Percentiles rank a stretch among this genome's conserved stretches.
These are phyloP conservation scores for Sericinus montela DNA, from an alignment of 2,888 invertebrate genomes.

Conservation along the genomic window DNA sequence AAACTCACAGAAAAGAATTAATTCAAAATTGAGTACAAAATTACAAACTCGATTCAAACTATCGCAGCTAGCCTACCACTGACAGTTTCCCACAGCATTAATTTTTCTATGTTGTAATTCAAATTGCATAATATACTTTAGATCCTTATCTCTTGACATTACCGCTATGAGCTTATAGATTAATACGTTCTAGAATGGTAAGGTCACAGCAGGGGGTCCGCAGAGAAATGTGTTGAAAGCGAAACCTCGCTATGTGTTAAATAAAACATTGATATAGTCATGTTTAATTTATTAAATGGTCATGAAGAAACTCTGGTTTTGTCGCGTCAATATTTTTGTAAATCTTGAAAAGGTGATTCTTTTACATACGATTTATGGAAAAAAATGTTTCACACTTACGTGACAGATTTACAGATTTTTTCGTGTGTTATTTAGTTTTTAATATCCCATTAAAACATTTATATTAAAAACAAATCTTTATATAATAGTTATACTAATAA, in stretches of 20 bases:
- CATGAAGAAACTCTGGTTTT: constrained; percentile 17
- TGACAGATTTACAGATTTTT: too few species aligned
- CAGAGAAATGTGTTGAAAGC: constrained; percentile 52
- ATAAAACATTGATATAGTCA: constrained; percentile 69
- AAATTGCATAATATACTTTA: not conserved
- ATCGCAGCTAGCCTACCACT: too few species aligned
- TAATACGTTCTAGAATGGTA: constrained; percentile 32
- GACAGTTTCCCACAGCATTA: too few species aligned
- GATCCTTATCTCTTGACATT: not conserved
- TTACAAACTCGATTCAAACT: too few species aligned
- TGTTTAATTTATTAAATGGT: constrained; percentile 55
- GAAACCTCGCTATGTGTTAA: constrained; percentile 63
- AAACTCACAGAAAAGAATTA: too few species aligned
- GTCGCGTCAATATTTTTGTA: constrained; percentile 14
- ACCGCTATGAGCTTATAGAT: constrained; percentile 22
- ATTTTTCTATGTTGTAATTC: too few species aligned
- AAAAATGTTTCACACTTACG: too few species aligned
- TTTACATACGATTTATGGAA: not conserved
- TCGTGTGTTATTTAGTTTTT: too few species aligned
- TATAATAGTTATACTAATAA: too few species aligned
- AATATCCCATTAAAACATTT: too few species aligned
- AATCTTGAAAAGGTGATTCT: constrained; percentile 1
- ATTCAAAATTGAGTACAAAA: too few species aligned
- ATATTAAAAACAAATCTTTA: too few species aligned
- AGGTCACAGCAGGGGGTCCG: constrained; percentile 55